Evolutionary conservation across 2,113 vertebrate genomes (phyloP).

Genomic region (Sinocyclocheilus rhinocerous): DNA sequence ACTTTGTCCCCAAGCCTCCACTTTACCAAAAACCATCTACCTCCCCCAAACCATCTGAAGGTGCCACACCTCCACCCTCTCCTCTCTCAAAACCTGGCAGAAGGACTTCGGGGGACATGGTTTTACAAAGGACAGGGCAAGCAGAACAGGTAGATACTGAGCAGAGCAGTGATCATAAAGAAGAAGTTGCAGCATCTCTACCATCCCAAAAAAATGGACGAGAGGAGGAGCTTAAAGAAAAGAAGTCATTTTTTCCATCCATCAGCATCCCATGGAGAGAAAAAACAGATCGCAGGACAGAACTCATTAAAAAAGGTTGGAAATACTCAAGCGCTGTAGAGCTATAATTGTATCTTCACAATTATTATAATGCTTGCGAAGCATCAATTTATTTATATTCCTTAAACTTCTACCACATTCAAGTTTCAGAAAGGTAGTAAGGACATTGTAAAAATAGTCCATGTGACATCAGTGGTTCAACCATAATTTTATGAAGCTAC

Average conservation of each 20-base stretch:
- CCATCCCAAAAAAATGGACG: slow-evolving; percentile 66
- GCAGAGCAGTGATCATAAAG: slow-evolving; percentile 60
- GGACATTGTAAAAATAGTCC: no score
- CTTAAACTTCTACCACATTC: background rate
- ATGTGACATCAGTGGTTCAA: no score
- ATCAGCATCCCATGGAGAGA: slow-evolving; percentile 85
- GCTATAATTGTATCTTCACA: background rate
- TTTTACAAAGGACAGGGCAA: slow-evolving; percentile 62
- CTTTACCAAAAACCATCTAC: slow-evolving; percentile 81
- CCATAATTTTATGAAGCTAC: no score
- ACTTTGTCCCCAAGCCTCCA: slow-evolving; percentile 69
- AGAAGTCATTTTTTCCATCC: slow-evolving; percentile 84
- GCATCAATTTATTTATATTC: background rate
- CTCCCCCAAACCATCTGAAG: slow-evolving; percentile 81
- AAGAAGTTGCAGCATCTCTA: slow-evolving; percentile 54
- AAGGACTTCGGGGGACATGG: slow-evolving; percentile 64
- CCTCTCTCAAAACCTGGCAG: slow-evolving; percentile 78
- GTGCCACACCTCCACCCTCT: slow-evolving; percentile 83
- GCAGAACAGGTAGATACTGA: slow-evolving; percentile 58
- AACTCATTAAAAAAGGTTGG: slow-evolving; percentile 85
- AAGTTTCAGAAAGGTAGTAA: no score
- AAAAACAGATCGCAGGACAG: slow-evolving; percentile 81
- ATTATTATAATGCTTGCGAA: background rate
- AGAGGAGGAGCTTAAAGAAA: slow-evolving; percentile 85
- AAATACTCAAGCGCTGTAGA: background rate